These are phyloP conservation scores for Megaceryle maxima DNA, from an alignment of 2,113 vertebrate genomes.

Conservation along the genomic window DNA sequence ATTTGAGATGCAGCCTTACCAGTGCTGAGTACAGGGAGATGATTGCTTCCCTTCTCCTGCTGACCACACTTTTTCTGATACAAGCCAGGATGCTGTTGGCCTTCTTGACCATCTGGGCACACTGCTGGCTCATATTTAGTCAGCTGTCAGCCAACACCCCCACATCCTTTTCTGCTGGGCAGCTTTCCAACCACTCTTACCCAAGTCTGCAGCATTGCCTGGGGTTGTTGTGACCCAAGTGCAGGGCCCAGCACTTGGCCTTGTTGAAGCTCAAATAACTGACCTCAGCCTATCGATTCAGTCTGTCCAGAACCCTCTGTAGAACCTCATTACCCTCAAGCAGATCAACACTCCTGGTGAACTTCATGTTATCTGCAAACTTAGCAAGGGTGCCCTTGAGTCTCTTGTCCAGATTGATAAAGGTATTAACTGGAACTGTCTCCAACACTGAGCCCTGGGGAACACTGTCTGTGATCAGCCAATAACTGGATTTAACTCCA, in stretches of 20 bases:
- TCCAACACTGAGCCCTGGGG: neutral
- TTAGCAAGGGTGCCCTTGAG: rapidly evolving
- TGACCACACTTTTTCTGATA: neutral
- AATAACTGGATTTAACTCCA: neutral
- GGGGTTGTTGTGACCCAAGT: neutral
- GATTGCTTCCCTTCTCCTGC: neutral
- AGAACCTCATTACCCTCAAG: neutral
- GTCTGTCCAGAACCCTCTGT: neutral
- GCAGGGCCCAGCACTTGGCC: rapidly evolving
- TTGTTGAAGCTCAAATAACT: neutral
- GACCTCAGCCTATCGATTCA: rapidly evolving
- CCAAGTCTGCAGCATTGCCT: neutral
- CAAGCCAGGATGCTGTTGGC: neutral
- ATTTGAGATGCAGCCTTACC: neutral
- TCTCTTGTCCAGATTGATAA: neutral
- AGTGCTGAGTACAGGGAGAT: neutral
- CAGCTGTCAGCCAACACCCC: neutral
- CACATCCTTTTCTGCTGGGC: neutral
- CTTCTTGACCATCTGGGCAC: neutral
- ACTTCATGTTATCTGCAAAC: rapidly evolving
- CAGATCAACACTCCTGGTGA: neutral
- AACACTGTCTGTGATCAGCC: neutral
- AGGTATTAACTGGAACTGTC: neutral
- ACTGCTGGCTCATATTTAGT: neutral
- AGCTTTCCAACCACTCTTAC: neutral